phyloP scores from a whole-genome alignment of 2,797 vertebrate species.

The Acanthiza pusilla region DNA sequence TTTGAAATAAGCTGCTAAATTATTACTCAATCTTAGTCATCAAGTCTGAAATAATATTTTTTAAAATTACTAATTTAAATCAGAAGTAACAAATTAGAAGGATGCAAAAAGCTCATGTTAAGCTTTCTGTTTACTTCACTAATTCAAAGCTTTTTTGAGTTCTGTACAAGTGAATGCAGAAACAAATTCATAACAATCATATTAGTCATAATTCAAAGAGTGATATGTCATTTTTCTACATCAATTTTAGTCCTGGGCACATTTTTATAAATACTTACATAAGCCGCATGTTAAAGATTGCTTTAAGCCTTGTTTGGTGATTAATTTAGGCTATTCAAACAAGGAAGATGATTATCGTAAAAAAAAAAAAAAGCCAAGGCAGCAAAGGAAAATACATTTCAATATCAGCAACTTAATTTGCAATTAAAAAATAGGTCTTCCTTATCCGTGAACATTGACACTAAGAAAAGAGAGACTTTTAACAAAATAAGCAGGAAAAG shows the following conservation, averaged over 20 bases:
- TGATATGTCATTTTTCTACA: not conserved
- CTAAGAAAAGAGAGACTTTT: not conserved
- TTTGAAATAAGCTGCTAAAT: not conserved
- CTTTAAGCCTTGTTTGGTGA: not conserved
- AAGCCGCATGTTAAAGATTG: not conserved
- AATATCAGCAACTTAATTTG: conserved; percentile 14
- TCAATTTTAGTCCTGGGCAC: not conserved
- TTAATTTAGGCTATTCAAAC: not conserved
- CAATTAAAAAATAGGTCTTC: not conserved
- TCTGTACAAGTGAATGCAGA: not conserved
- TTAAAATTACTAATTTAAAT: not conserved
- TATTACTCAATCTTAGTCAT: not conserved
- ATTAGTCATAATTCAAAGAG: not conserved
- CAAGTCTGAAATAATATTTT: not conserved
- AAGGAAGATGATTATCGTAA: not conserved
- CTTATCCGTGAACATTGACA: not conserved
- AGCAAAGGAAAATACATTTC: conserved; percentile 14
- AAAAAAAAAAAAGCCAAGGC: not conserved
- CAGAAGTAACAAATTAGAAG: not conserved
- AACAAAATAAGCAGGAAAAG: not conserved
- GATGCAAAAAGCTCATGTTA: not conserved
- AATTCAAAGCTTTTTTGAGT: not conserved
- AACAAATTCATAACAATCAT: not conserved
- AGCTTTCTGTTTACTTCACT: not conserved
- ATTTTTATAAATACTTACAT: not conserved